phyloP scores from a whole-genome alignment of 2,797 vertebrate species.

The Acanthurus leucopareius region DNA sequence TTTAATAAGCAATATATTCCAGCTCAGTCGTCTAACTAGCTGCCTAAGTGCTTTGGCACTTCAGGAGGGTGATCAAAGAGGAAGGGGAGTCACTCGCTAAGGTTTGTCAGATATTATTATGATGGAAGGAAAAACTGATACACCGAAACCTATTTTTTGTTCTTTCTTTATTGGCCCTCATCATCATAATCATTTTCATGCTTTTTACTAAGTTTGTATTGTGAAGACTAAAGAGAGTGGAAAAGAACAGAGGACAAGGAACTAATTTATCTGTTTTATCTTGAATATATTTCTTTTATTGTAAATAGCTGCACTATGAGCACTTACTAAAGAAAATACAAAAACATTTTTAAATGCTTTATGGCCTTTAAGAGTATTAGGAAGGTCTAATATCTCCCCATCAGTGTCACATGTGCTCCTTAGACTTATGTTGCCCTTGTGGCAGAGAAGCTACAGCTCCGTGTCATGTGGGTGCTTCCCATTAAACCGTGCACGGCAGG shows the following conservation, averaged over 20 bases:
- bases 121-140: slow-evolving; percentile 9
- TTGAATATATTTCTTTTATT: background rate
- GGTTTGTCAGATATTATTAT: slow-evolving; percentile 18
- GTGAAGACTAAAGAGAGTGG: background rate
- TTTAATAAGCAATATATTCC: slow-evolving; percentile 18
- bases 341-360: slow-evolving; percentile 6
- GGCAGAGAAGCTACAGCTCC: slow-evolving; percentile 26
- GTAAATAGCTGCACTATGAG: slow-evolving; percentile 30
- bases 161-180: background rate
- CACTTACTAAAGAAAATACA: slow-evolving; percentile 37
- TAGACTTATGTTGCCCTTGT: slow-evolving; percentile 61
- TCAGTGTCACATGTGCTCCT: slow-evolving; percentile 60
- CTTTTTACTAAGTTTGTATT: background rate
- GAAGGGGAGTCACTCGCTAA: background rate
- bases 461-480: slow-evolving; percentile 38
- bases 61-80: slow-evolving; percentile 16
- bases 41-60: slow-evolving; percentile 14
- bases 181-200: background rate
- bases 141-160: background rate
- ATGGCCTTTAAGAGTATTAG: slow-evolving; percentile 2
- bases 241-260: slow-evolving; percentile 13
- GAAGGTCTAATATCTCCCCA: slow-evolving; percentile 61
- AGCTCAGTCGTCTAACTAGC: slow-evolving; percentile 20
- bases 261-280: slow-evolving; percentile 12
- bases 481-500: slow-evolving; percentile 35